These are phyloP conservation scores for Lampris incognitus DNA, from an alignment of 2,113 vertebrate species.

Conservation along the genomic window DNA sequence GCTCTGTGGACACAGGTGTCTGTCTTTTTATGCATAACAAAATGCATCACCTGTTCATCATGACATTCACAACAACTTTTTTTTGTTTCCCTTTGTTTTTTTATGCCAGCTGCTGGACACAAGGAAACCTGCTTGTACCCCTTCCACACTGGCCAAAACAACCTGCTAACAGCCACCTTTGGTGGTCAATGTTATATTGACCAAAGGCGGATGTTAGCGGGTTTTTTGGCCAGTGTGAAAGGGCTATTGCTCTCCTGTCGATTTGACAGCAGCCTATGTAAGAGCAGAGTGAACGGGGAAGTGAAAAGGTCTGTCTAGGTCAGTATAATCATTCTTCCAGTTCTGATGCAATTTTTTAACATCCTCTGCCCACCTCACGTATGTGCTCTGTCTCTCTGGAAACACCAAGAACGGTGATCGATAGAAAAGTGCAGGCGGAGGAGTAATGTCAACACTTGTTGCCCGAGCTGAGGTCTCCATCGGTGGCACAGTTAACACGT, in stretches of 20 bases:
- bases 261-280: conserved; percentile 53
- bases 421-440: conserved; percentile 63
- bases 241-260: conserved; percentile 25
- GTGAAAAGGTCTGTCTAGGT: conserved; percentile 66
- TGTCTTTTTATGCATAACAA: not conserved
- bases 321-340: conserved; percentile 66
- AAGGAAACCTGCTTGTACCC: conserved; percentile 42
- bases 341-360: conserved; percentile 65
- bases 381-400: conserved; percentile 59
- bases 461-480: conserved; percentile 65
- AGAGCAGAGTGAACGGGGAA: conserved; percentile 50
- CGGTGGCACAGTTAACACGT: conserved; percentile 49
- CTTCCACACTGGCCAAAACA: too few relatives aligned
- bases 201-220: too few relatives aligned
- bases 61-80: conserved; percentile 3
- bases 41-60: not conserved
- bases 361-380: conserved; percentile 41
- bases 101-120: not conserved
- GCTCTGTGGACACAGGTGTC: not conserved
- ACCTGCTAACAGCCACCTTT: too few relatives aligned
- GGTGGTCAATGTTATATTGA: too few relatives aligned
- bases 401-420: conserved; percentile 64
- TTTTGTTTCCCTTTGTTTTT: conserved; percentile 24
- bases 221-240: too few relatives aligned
- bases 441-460: conserved; percentile 70